Evolutionary conservation across 2,797 vertebrate genomes (phyloP).

Genomic region (Pterois miles): DNA sequence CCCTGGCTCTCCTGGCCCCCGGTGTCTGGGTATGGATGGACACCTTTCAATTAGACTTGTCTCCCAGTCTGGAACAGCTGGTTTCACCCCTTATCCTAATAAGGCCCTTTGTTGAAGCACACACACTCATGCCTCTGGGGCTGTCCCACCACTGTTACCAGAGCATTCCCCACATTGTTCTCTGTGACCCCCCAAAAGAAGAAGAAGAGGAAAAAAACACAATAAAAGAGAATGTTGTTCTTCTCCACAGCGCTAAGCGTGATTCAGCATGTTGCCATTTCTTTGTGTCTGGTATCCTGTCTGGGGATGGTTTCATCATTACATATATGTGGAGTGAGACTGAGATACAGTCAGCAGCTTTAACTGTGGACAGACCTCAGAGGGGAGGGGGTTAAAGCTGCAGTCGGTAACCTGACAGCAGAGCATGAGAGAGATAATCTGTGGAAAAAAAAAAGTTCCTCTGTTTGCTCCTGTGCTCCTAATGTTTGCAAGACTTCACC

Average conservation of each 20-base stretch:
- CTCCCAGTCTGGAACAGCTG: conserved; percentile 81
- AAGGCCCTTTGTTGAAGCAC: conserved; percentile 65
- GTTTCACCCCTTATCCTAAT: conserved; percentile 74
- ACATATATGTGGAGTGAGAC: conserved; percentile 6
- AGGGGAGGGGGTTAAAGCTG: neutral
- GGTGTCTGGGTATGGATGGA: conserved; percentile 55
- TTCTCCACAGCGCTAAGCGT: conserved; percentile 17
- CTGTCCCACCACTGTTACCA: conserved; percentile 71
- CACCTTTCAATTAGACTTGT: conserved; percentile 82
- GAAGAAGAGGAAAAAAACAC: neutral
- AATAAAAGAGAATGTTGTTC: conserved; percentile 9
- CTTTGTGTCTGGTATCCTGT: conserved; percentile 40
- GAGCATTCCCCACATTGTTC: conserved; percentile 77
- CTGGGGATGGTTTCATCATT: conserved; percentile 16
- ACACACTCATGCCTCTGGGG: conserved; percentile 70
- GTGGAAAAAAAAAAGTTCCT: too few species aligned
- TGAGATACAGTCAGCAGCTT: conserved; percentile 15
- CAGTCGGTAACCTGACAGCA: too few species aligned
- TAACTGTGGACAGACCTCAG: neutral
- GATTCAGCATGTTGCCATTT: conserved; percentile 51
- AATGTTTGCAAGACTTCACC: too few species aligned
- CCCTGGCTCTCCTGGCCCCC: conserved; percentile 8
- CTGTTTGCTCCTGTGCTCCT: too few species aligned
- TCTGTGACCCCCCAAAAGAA: conserved; percentile 1
- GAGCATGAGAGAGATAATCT: too few species aligned